Evolutionary conservation across 2,797 vertebrate genomes (phyloP).

Genomic region (Liasis olivaceus): DNA sequence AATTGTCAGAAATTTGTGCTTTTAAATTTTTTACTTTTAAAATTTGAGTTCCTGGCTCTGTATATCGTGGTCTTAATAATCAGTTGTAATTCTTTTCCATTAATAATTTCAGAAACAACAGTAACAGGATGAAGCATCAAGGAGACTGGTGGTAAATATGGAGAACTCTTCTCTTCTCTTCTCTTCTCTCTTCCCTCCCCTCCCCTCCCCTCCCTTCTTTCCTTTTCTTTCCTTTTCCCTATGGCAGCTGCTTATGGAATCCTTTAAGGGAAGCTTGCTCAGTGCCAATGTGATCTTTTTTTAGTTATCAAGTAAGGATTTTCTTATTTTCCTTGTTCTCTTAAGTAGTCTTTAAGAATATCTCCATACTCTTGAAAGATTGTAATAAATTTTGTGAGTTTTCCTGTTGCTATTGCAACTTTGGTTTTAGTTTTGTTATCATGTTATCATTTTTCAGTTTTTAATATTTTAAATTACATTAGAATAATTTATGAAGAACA

Average conservation of each 20-base stretch:
- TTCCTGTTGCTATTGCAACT: background rate
- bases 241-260: too few relatives aligned
- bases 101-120: too few relatives aligned
- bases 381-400: background rate
- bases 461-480: background rate
- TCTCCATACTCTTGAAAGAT: too few relatives aligned
- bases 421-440: background rate
- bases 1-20: background rate
- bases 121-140: too few relatives aligned
- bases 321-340: background rate
- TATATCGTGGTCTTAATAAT: background rate
- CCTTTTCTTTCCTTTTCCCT: too few relatives aligned
- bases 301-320: background rate
- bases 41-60: background rate
- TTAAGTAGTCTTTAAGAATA: background rate
- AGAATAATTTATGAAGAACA: background rate
- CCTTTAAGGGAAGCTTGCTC: background rate
- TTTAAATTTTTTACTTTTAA: background rate
- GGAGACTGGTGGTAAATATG: background rate
- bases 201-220: too few relatives aligned
- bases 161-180: background rate
- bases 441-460: background rate
- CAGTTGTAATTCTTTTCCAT: too few relatives aligned
- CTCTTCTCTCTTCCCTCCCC: background rate
- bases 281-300: background rate